These are phyloP conservation scores for Geotrupes spiniger DNA, from an alignment of 2,888 invertebrate species.

Conservation along the genomic window DNA sequence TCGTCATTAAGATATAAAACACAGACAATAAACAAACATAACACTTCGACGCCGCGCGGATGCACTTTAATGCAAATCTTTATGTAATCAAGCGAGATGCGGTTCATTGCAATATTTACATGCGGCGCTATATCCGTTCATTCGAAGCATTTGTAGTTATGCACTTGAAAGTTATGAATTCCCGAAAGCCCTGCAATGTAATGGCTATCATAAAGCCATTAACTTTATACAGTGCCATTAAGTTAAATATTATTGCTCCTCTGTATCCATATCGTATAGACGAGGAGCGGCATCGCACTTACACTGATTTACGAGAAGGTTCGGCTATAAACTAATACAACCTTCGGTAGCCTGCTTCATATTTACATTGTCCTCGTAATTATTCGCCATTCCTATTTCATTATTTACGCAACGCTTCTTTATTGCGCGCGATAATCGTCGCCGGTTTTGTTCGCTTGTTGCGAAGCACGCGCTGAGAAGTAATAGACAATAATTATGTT, in stretches of 20 bases:
- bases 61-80: too few species aligned
- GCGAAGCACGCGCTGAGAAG: too few species aligned
- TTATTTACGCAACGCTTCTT: neutral
- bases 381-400: conserved; percentile 4
- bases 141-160: conserved; percentile 1
- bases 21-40: too few species aligned
- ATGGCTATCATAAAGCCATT: conserved; percentile 43
- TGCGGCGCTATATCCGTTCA: too few species aligned
- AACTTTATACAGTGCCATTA: conserved; percentile 45
- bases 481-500: too few species aligned
- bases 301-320: conserved; percentile 34
- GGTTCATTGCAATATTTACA: too few species aligned
- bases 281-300: conserved; percentile 26
- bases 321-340: conserved; percentile 38
- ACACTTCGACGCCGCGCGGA: too few species aligned
- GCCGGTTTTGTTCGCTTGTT: too few species aligned
- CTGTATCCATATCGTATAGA: conserved; percentile 31
- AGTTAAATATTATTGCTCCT: conserved; percentile 44
- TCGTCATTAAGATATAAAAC: too few species aligned
- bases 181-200: conserved; percentile 25
- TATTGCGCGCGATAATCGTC: too few species aligned
- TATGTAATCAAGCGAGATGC: too few species aligned
- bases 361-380: conserved; percentile 29
- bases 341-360: conserved; percentile 35
- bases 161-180: conserved; percentile 5